Evolutionary conservation across 2,797 vertebrate species (phyloP).

Genomic region (Menidia menidia): DNA sequence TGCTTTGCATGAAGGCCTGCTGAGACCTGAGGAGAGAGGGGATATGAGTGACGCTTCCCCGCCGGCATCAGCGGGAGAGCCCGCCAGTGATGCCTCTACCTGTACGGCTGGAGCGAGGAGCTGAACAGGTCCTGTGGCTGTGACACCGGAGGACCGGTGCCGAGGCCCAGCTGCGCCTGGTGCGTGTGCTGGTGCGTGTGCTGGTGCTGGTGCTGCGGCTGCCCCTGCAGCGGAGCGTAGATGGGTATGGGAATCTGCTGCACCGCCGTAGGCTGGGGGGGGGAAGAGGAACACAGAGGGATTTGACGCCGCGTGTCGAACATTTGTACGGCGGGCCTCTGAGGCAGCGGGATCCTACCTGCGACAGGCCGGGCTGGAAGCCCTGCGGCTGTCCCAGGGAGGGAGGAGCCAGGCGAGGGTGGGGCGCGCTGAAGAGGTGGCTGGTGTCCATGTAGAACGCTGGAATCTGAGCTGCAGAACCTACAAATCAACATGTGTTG

Average conservation of each 20-base stretch:
- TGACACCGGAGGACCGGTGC: constrained; percentile 91
- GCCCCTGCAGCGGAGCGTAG: constrained; percentile 95
- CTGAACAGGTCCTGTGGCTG: constrained; percentile 97
- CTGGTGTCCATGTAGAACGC: constrained; percentile 99
- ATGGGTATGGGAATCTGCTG: constrained; percentile 99
- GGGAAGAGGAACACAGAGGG: background rate
- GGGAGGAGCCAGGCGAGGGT: constrained; percentile 93
- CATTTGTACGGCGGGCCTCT: background rate
- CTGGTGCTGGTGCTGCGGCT: constrained; percentile 85
- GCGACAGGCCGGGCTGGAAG: constrained; percentile 96
- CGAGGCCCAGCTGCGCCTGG: constrained; percentile 93
- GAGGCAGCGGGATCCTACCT: constrained; percentile 80
- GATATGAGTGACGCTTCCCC: background rate
- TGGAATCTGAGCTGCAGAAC: constrained; percentile 93
- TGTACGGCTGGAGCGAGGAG: constrained; percentile 94
- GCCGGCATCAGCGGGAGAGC: background rate
- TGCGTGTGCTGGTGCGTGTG: constrained; percentile 71
- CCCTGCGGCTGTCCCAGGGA: constrained; percentile 96
- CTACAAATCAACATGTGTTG: constrained; percentile 47
- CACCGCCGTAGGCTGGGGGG: constrained; percentile 89
- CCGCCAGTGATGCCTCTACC: constrained; percentile 74
- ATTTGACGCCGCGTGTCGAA: background rate
- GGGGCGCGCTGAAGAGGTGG: constrained; percentile 95
- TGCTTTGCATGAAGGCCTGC: constrained; percentile 98
- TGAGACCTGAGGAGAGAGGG: constrained; percentile 86